A percentile compares a stretch with the other conserved stretches of the same genome.
Evolutionary conservation across 2,113 vertebrate species (phyloP).

Genomic region (Tonatia bakeri): DNA sequence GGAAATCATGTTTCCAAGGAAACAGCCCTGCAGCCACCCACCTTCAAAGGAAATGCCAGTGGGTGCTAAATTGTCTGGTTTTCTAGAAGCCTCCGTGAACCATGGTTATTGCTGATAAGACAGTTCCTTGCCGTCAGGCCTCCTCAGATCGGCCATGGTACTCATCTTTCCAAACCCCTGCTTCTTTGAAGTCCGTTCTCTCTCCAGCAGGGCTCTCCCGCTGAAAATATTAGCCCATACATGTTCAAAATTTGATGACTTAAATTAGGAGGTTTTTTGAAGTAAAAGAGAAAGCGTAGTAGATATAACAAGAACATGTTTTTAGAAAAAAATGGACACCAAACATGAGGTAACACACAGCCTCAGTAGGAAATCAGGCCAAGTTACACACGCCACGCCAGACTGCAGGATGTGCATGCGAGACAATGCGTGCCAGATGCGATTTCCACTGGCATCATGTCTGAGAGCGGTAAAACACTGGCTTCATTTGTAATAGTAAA

Average conservation of each 20-base stretch:
- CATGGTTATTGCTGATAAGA: neutral
- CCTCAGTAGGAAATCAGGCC: neutral
- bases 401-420: neutral
- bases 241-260: neutral
- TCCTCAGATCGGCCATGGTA: neutral
- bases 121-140: neutral
- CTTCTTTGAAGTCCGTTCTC: neutral
- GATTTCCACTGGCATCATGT: neutral
- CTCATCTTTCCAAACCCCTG: neutral
- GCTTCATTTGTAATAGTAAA: neutral
- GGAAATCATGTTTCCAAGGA: conserved; percentile 31
- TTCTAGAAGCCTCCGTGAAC: neutral
- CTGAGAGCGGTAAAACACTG: neutral
- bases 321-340: neutral
- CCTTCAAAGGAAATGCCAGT: neutral
- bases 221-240: neutral
- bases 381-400: neutral
- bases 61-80: neutral
- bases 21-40: neutral
- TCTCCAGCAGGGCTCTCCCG: neutral
- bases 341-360: neutral
- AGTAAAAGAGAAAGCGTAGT: neutral
- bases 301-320: neutral
- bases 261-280: neutral
- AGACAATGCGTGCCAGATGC: neutral